Conservation (phyloP, 2,797 vertebrate genomes). For the Dipus sagitta region DNA sequence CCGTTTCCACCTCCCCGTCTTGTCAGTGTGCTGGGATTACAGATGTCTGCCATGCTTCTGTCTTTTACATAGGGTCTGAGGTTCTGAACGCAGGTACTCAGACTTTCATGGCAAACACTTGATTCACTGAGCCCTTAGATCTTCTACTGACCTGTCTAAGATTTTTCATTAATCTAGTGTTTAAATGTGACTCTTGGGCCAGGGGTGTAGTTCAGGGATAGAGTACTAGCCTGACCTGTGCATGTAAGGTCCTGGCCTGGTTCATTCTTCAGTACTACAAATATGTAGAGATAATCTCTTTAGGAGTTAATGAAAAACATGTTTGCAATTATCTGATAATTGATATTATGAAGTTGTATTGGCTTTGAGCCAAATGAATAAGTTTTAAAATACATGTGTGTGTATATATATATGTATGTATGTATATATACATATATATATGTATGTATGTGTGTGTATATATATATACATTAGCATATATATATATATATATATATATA, state of each 20-base stretch:
- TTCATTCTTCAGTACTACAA: background rate
- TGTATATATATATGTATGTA: too few relatives aligned
- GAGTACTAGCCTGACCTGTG: background rate
- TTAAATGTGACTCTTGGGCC: background rate
- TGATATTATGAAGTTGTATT: background rate
- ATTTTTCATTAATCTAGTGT: background rate
- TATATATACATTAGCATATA: too few relatives aligned
- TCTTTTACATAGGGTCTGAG: too few relatives aligned
- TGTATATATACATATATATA: too few relatives aligned
- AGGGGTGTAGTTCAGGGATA: background rate
- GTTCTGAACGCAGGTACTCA: too few relatives aligned
- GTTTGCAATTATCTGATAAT: background rate
- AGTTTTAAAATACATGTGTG: background rate
- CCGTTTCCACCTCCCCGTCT: too few relatives aligned
- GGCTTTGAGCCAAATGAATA: constrained; percentile 29
- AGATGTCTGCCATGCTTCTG: too few relatives aligned
- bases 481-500: too few relatives aligned
- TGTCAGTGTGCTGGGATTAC: too few relatives aligned
- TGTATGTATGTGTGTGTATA: too few relatives aligned
- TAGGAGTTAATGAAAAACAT: background rate
- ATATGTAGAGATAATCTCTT: background rate
- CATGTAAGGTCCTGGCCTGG: background rate
- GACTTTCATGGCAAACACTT: too few relatives aligned
- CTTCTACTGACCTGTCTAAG: background rate
- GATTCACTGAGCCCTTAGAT: background rate